Percentiles rank a stretch among this genome's conserved stretches.
Evolutionary conservation across 2,113 vertebrate species (phyloP).

Genomic region (Orthonyx spaldingii): DNA sequence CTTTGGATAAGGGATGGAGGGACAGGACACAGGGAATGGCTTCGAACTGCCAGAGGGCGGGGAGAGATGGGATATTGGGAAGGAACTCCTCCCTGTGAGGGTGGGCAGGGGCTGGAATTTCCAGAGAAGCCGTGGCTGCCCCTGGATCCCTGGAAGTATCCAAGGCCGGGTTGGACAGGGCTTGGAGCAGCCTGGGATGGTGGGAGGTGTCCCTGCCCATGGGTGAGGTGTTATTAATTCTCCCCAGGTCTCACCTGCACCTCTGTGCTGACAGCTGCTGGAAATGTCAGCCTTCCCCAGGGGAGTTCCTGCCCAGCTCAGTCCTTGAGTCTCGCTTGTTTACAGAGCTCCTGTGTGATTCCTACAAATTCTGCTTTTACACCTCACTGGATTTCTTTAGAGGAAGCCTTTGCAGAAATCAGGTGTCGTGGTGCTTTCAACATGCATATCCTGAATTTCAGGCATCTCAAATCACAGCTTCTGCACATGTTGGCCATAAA

Average conservation of each 20-base stretch:
- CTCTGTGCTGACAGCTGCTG: background rate
- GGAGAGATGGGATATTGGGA: accelerated
- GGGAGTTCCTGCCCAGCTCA: background rate
- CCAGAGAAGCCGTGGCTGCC: background rate
- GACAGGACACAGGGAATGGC: background rate
- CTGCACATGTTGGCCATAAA: background rate
- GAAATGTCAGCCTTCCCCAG: background rate
- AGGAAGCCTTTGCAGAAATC: background rate
- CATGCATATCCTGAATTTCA: background rate
- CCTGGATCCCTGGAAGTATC: background rate
- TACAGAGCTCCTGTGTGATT: background rate
- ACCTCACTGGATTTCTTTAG: background rate
- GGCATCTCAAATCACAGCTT: background rate
- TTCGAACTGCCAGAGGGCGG: background rate
- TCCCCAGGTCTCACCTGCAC: background rate
- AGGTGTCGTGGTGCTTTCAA: background rate
- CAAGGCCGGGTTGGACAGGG: background rate
- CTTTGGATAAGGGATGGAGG: background rate
- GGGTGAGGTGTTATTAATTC: background rate
- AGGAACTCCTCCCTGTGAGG: accelerated
- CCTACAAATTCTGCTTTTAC: background rate
- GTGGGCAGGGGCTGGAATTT: accelerated
- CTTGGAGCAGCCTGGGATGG: background rate
- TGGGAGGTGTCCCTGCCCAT: background rate
- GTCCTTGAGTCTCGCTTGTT: background rate